phyloP scores from a whole-genome alignment of 2,888 invertebrate genomes.

The Coenonympha arcania region DNA sequence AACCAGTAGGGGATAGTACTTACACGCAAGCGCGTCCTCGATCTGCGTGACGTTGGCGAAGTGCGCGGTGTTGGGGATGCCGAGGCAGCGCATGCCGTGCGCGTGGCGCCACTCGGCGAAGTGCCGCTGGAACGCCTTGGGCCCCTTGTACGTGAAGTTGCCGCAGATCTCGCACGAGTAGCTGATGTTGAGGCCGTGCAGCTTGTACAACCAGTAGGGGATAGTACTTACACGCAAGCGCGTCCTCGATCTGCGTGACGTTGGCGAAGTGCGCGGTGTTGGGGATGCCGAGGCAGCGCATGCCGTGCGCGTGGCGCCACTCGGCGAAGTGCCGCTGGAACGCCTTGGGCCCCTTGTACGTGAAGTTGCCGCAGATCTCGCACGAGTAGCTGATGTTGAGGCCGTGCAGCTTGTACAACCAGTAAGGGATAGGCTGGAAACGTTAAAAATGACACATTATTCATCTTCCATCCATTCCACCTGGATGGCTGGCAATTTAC shows the following conservation, averaged over 20 bases:
- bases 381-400: slow-evolving; percentile 99
- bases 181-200: slow-evolving; percentile 98
- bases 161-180: slow-evolving; percentile 99
- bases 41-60: slow-evolving; percentile 99
- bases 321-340: slow-evolving; percentile 99
- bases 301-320: slow-evolving; percentile 92
- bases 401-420: slow-evolving; percentile 99
- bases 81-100: slow-evolving; percentile 97
- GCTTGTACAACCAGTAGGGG: slow-evolving; percentile 98
- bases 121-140: slow-evolving; percentile 99
- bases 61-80: slow-evolving; percentile 99
- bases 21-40: slow-evolving; percentile 94
- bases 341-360: slow-evolving; percentile 99
- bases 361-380: slow-evolving; percentile 99
- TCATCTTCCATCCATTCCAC: no score
- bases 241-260: slow-evolving; percentile 98
- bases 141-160: slow-evolving; percentile 98
- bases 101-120: slow-evolving; percentile 95
- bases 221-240: slow-evolving; percentile 85
- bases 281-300: slow-evolving; percentile 98
- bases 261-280: slow-evolving; percentile 99
- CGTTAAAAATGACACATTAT: no score
- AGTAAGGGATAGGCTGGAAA: slow-evolving; percentile 83
- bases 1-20: slow-evolving; percentile 93
- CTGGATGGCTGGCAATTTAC: no score